A percentile compares a stretch with the other conserved stretches of the same genome.
Conservation (phyloP, 2,797 vertebrate genomes). For the Diceros bicornis region DNA sequence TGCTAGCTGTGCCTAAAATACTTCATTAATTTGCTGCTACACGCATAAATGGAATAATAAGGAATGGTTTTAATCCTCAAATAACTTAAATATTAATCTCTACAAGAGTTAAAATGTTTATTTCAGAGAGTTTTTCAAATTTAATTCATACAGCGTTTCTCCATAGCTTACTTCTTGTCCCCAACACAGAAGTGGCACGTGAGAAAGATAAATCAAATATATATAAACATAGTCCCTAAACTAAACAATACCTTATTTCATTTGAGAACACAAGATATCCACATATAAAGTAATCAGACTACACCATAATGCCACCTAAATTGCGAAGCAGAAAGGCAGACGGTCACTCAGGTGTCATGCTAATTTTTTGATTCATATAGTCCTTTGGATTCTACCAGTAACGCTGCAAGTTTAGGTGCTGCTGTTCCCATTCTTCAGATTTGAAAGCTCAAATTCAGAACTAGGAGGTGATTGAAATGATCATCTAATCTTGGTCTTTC, state of each 20-base stretch:
- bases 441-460: neutral
- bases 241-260: neutral
- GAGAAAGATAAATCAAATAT: neutral
- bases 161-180: neutral
- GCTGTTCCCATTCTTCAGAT: neutral
- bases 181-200: neutral
- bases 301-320: neutral
- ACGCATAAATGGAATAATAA: constrained; percentile 51
- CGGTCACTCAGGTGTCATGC: neutral
- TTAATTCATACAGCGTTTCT: neutral
- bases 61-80: constrained; percentile 14
- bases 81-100: constrained; percentile 17
- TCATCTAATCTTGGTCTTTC: neutral
- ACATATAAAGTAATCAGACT: neutral
- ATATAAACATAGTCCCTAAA: neutral
- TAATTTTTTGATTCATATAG: neutral
- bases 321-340: neutral
- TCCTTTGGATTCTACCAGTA: neutral
- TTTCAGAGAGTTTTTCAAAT: constrained; percentile 17
- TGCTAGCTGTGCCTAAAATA: neutral
- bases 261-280: neutral
- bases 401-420: neutral
- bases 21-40: constrained; percentile 22
- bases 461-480: neutral
- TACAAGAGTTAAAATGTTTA: constrained; percentile 18